These are phyloP conservation scores for Plectrocnemia conspersa DNA, from an alignment of 1,140 invertebrate genomes.

Conservation along the genomic window DNA sequence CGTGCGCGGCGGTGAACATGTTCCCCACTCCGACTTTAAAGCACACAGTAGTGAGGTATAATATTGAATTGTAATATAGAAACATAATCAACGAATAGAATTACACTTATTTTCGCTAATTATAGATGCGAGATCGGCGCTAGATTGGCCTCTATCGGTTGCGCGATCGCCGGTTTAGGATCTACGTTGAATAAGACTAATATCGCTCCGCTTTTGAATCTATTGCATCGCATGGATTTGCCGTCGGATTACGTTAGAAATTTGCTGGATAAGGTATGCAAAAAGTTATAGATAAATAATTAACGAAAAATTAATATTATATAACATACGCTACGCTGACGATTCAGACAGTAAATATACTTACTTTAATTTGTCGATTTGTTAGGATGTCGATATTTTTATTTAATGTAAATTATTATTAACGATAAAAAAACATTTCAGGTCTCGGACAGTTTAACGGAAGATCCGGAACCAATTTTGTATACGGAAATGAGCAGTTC, in stretches of 20 bases:
- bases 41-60: slow-evolving; percentile 29
- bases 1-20: slow-evolving; percentile 37
- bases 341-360: no score
- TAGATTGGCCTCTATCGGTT: slow-evolving; percentile 25
- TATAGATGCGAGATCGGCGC: slow-evolving; percentile 32
- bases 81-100: neutral
- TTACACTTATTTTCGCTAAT: neutral
- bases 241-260: slow-evolving; percentile 30
- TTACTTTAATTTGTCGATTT: no score
- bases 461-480: slow-evolving; percentile 9
- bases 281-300: no score
- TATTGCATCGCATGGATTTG: slow-evolving; percentile 27
- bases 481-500: slow-evolving; percentile 16
- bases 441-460: slow-evolving; percentile 15
- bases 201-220: slow-evolving; percentile 18
- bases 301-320: no score
- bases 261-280: slow-evolving; percentile 29
- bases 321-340: no score
- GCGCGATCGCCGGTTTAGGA: slow-evolving; percentile 19
- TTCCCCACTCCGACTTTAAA: slow-evolving; percentile 30
- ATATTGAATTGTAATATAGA: neutral
- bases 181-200: slow-evolving; percentile 11
- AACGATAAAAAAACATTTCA: neutral
- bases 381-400: neutral
- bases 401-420: neutral